Conservation (phyloP, 1,140 invertebrate genomes). For the Nilaparvata lugens region DNA sequence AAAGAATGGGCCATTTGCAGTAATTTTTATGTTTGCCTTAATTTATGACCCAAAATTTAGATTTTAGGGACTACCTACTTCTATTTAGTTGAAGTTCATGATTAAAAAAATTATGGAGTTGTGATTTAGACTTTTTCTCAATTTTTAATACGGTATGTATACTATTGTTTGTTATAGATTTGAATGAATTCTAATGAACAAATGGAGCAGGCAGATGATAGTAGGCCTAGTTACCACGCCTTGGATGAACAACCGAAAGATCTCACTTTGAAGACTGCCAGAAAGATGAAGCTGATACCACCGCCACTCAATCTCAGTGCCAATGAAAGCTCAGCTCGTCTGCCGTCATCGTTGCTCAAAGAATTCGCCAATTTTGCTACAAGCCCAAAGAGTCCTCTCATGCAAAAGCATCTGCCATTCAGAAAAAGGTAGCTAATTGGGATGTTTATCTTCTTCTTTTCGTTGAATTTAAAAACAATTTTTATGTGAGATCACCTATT, state of each 20-base stretch:
- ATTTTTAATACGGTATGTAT: too few species aligned
- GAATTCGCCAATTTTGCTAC: slow-evolving; percentile 38
- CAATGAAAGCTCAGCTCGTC: slow-evolving; percentile 4
- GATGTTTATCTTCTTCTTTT: background rate
- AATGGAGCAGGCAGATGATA: background rate
- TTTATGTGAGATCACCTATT: too few species aligned
- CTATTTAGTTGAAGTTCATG: too few species aligned
- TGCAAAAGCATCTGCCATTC: slow-evolving; percentile 31
- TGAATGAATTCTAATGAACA: background rate
- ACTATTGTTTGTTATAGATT: too few species aligned
- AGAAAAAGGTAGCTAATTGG: slow-evolving; percentile 25
- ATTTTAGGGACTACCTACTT: too few species aligned
- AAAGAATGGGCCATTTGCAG: too few species aligned
- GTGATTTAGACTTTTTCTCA: too few species aligned
- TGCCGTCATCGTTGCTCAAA: slow-evolving; percentile 16
- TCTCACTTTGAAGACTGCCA: slow-evolving; percentile 23
- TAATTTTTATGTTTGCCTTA: too few species aligned
- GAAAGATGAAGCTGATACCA: slow-evolving; percentile 28
- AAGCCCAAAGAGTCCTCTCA: slow-evolving; percentile 37
- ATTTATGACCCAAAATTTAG: too few species aligned
- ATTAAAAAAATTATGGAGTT: too few species aligned
- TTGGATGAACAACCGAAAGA: slow-evolving; percentile 23
- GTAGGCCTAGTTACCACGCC: background rate
- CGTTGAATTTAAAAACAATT: background rate
- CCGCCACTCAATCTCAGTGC: slow-evolving; percentile 26